Base-by-base conservation (phyloP, 2,888 invertebrate species). In the Lepidochrysops patricia region DNA sequence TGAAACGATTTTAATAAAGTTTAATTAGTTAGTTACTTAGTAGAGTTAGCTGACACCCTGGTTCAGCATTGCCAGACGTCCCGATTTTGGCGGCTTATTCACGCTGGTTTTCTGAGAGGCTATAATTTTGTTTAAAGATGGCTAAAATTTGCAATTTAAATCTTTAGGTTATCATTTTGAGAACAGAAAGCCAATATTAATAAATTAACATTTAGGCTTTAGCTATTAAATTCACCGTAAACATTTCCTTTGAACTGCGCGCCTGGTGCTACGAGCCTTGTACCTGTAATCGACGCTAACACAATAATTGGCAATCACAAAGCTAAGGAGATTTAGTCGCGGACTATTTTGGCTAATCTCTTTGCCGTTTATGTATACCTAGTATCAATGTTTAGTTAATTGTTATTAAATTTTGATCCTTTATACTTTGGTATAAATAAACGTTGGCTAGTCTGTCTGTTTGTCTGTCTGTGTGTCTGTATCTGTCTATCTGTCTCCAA, bases 251-350 rank as follows among this genome's bases (percentile, higher is more conserved):
- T 43, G 43, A 43, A 19, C 43, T 43, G 43, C 15, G 43, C 19
- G 19, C 19, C 43, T 23, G 7, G 43, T 43, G 19, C 43, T 19
- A 9, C 43, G 19, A 19, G 19, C 43, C 43, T 0, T 19, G 43
- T 43, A 19, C 43, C 43, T 19, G 43, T 43, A 43, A 43, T 43
- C 43, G 43, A 43, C 43, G 43, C 43, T 23, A 43, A 19, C 23
- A 19, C 43, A 43, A 27, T 52, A 52, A 52, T 52, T 52, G 52
- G 13, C 52, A 52, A 52, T 29, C 29, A 27, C 52, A 52, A 52
- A 26, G 27, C 52, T 52, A 29, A 52, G 27, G 26, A 29, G 52
- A 52, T 52, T n/a, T 15, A 27, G 15, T 13, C 13, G 13, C 13
- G 6, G 7, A 52, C 27, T 27, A 27, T 26, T 52, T 52, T 15